Conservation (phyloP, 2,888 invertebrate species). For the Invenusta paracnida region DNA sequence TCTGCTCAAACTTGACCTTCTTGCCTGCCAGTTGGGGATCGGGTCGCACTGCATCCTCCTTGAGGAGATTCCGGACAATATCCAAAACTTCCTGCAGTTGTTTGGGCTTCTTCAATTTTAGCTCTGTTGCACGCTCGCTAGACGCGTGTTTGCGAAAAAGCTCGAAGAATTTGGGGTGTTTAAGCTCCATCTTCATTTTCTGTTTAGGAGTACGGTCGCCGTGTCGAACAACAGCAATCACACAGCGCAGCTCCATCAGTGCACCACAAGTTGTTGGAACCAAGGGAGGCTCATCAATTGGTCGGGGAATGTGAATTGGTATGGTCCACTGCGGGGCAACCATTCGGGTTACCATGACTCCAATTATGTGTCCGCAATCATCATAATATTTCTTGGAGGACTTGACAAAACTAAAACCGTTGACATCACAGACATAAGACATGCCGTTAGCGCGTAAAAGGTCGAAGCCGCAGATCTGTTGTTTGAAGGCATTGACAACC, state of each 20-base stretch:
- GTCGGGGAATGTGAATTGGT: conserved; percentile 92
- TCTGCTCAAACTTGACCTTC: conserved; percentile 88
- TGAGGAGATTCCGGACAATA: conserved; percentile 80
- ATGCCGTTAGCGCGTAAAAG: conserved; percentile 90
- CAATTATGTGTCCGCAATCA: conserved; percentile 87
- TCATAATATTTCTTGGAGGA: conserved; percentile 99
- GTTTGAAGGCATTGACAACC: conserved; percentile 74
- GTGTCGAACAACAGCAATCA: conserved; percentile 92
- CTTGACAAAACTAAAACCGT: conserved; percentile 99
- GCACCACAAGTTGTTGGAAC: conserved; percentile 97
- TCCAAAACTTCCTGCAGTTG: conserved; percentile 76
- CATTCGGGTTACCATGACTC: conserved; percentile 45
- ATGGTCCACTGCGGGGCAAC: conserved; percentile 73
- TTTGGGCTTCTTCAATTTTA: conserved; percentile 45
- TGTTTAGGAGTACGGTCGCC: conserved; percentile 98
- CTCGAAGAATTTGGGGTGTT: conserved; percentile 77
- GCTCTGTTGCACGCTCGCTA: conserved; percentile 7
- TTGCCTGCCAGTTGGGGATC: conserved; percentile 92
- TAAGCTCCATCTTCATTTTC: conserved; percentile 96
- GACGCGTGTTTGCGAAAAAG: conserved; percentile 82
- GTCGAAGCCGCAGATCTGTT: conserved; percentile 98
- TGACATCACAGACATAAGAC: conserved; percentile 98
- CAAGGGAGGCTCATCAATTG: conserved; percentile 77
- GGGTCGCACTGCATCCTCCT: conserved; percentile 66
- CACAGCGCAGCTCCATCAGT: conserved; percentile 87